phyloP scores from a whole-genome alignment of 2,888 invertebrate species.

The Adelphocoris suturalis region DNA sequence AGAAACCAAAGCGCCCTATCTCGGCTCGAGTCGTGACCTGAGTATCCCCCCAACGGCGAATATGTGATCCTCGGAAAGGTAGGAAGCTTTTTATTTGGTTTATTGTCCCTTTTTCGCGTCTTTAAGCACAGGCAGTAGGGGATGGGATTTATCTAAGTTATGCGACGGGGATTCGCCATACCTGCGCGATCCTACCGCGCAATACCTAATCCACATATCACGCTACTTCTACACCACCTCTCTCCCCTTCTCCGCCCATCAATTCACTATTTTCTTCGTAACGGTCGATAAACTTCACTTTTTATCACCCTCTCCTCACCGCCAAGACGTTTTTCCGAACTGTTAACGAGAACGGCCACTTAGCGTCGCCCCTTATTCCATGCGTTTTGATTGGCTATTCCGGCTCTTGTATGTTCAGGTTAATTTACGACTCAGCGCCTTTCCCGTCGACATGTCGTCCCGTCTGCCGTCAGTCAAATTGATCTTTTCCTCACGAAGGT shows the following conservation, averaged over 20 bases:
- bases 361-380: conserved; percentile 1
- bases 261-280: conserved; percentile 44
- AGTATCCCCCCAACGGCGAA: conserved; percentile 68
- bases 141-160: conserved; percentile 68
- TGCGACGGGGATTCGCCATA: conserved; percentile 56
- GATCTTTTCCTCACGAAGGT: conserved; percentile 23
- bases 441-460: conserved; percentile 18
- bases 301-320: conserved; percentile 20
- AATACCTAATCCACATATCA: conserved; percentile 63
- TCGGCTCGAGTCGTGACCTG: conserved; percentile 69
- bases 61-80: conserved; percentile 71
- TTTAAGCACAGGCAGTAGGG: conserved; percentile 40
- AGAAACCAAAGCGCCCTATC: conserved; percentile 75
- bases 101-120: conserved; percentile 68
- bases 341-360: conserved; percentile 57
- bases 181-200: conserved; percentile 31
- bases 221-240: conserved; percentile 33
- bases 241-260: not conserved
- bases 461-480: conserved; percentile 30
- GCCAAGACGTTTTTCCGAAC: not conserved
- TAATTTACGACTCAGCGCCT: conserved; percentile 30
- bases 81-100: conserved; percentile 69
- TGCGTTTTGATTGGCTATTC: conserved; percentile 30
- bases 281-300: conserved; percentile 47
- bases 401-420: conserved; percentile 32